These are phyloP conservation scores for Acyrthosiphon pisum DNA, from an alignment of 1,140 invertebrate genomes.

Conservation along the genomic window DNA sequence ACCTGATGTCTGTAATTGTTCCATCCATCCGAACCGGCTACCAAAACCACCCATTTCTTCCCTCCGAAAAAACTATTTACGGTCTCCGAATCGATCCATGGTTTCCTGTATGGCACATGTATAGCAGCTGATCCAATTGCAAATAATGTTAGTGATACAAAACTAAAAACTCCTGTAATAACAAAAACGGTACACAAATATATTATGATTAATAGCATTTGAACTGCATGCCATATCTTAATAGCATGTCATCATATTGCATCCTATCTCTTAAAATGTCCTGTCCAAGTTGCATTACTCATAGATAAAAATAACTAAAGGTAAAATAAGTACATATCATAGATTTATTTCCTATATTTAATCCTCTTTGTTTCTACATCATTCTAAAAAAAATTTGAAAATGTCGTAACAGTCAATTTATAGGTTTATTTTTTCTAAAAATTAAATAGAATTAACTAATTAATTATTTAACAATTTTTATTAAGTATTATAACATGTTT, in stretches of 20 bases:
- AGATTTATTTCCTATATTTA: neutral
- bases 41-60: constrained; percentile 21
- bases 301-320: neutral
- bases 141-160: neutral
- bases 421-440: no score
- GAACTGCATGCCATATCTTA: neutral
- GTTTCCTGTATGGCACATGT: no score
- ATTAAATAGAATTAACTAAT: no score
- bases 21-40: constrained; percentile 30
- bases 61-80: neutral
- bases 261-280: neutral
- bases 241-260: neutral
- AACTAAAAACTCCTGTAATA: neutral
- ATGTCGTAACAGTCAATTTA: no score
- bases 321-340: no score
- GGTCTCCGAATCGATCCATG: neutral
- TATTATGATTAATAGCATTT: neutral
- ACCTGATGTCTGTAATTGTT: constrained; percentile 46
- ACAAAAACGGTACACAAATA: neutral
- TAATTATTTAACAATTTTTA: no score
- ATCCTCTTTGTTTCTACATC: no score
- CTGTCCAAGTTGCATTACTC: neutral
- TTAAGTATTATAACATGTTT: no score
- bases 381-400: no score
- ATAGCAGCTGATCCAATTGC: neutral